These are phyloP conservation scores for Adineta ricciae DNA, from an alignment of 2,888 invertebrate genomes.

Conservation along the genomic window DNA sequence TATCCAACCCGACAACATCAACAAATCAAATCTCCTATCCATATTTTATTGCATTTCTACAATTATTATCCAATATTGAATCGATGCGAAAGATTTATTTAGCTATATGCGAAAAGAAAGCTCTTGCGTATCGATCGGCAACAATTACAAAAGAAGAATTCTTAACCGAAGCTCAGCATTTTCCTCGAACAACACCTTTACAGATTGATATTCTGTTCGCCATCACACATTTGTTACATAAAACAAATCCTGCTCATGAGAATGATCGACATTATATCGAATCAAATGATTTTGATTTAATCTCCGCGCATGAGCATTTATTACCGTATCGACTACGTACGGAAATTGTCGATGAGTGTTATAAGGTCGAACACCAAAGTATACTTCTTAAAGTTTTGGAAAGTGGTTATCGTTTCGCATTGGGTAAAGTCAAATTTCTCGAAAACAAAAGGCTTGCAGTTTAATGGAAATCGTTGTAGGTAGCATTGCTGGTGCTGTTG, in stretches of 20 bases:
- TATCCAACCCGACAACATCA: background rate
- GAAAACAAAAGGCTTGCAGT: background rate
- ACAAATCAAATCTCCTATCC: constrained; percentile 74
- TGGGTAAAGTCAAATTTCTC: constrained; percentile 50
- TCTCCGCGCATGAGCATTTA: constrained; percentile 65
- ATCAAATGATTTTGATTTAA: constrained; percentile 1
- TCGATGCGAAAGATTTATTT: constrained; percentile 86
- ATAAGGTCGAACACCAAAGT: constrained; percentile 30
- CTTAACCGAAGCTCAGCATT: constrained; percentile 85
- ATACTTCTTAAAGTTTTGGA: constrained; percentile 65
- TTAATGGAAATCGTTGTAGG: background rate
- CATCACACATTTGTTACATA: constrained; percentile 52
- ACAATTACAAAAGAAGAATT: constrained; percentile 68
- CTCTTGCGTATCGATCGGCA: background rate
- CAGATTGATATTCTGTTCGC: constrained; percentile 92
- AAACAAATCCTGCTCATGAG: background rate
- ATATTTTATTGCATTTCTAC: constrained; percentile 95
- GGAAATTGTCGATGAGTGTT: constrained; percentile 23
- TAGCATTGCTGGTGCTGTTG: constrained; percentile 60
- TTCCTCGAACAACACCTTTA: constrained; percentile 86
- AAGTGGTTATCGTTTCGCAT: constrained; percentile 77
- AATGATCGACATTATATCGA: background rate
- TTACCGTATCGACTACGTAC: constrained; percentile 83
- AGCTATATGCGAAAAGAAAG: background rate
- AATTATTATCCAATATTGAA: constrained; percentile 94